Conservation (phyloP, 2,888 invertebrate species). For the Nasonovia ribisnigri region DNA sequence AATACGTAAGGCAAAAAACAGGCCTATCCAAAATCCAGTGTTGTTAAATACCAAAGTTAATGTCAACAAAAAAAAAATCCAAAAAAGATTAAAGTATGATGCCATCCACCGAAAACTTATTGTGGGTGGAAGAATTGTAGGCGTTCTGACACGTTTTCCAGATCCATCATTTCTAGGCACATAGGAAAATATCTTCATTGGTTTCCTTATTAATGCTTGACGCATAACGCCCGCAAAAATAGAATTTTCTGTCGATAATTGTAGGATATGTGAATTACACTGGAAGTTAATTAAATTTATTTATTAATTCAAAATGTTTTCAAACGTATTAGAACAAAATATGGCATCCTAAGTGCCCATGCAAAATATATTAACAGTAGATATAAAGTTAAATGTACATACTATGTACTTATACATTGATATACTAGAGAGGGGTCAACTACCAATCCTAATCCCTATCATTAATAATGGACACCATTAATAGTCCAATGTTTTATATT, state of each 20-base stretch:
- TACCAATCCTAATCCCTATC: too few species aligned
- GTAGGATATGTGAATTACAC: background rate
- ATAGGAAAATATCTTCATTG: slow-evolving; percentile 52
- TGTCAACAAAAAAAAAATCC: slow-evolving; percentile 45
- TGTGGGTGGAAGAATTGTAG: slow-evolving; percentile 36
- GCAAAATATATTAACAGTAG: background rate
- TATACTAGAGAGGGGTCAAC: too few species aligned
- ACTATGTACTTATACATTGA: background rate
- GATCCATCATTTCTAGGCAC: slow-evolving; percentile 49
- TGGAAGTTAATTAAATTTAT: background rate
- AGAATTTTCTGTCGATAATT: background rate
- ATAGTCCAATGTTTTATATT: too few species aligned
- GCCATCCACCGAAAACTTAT: slow-evolving; percentile 52
- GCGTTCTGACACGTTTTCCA: slow-evolving; percentile 47
- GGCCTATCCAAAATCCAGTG: background rate
- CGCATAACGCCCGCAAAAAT: slow-evolving; percentile 36
- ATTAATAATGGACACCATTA: too few species aligned
- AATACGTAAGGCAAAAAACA: background rate
- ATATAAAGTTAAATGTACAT: background rate
- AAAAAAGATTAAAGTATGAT: slow-evolving; percentile 36
- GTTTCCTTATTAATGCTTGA: slow-evolving; percentile 36
- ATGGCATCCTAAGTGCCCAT: background rate
- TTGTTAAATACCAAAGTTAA: background rate
- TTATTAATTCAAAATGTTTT: background rate
- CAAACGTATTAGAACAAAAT: background rate